Base-by-base conservation (phyloP, 2,797 vertebrate species). In the Gorsachius magnificus region DNA sequence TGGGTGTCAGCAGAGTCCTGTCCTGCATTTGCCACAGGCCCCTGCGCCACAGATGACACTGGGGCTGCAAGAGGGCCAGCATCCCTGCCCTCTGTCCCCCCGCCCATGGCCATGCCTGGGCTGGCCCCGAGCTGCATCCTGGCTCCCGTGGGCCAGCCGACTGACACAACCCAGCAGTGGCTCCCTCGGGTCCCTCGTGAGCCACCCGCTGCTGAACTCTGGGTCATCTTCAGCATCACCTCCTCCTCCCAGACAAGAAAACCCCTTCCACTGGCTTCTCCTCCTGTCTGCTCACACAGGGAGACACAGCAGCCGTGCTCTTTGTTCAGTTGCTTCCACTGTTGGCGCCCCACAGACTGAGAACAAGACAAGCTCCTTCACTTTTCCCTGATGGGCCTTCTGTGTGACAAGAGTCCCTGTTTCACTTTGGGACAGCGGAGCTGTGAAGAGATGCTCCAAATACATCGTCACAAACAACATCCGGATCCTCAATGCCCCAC, bases 171-270 rank as follows among this genome's bases (percentile, higher is more conserved):
- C 8, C 50, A 2, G 63, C 64, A 6, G 72, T 35, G 7, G 50
- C 81, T 69, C 29, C 57, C 22, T 9, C 1, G 4, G 22, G 41
- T 5, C 43, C 53, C 41, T 2, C 13, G 0, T 0, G 16, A 54
- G 54, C 60, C 41, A 0, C 50, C 1, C 1, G 0, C 26, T 2
- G 54, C 54, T 4, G 28, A 6, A 2, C 26, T 5, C 3, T 0
- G 51, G 22, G 13, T 9, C 68, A 16, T 4, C 36, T 4, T 25
- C 83, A 2, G 16, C 2, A 0, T 24, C 70, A 4, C 3, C 66
- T 10, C 5, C 41, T 26, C 10, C 56, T 66, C 38, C 53, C 3
- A 2, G 22, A 3, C 15, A 7, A 7, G 7, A 33, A 14, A 46
- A 48, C 15, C 17, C 14, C 25, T 21, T 18, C 35, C 33, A 0